Evolutionary conservation across 2,113 vertebrate species (phyloP).

Genomic region (Apeltes quadracus): DNA sequence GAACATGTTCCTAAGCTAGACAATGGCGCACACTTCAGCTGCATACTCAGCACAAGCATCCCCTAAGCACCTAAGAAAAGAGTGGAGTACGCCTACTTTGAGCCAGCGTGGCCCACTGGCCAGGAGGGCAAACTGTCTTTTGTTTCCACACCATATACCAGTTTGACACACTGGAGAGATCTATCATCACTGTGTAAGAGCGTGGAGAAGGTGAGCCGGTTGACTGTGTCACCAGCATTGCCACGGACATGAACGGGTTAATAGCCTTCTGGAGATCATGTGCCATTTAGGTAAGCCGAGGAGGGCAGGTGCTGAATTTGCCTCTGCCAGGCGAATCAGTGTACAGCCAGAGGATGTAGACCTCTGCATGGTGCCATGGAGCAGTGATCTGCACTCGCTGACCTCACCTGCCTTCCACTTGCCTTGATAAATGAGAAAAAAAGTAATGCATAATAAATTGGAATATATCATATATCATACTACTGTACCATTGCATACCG

Average conservation of each 20-base stretch:
- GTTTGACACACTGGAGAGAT: constrained; percentile 28
- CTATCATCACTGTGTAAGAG: constrained; percentile 11
- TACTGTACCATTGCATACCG: constrained; percentile 3
- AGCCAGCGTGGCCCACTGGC: constrained; percentile 44
- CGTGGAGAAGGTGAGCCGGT: constrained; percentile 29
- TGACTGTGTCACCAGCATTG: constrained; percentile 34
- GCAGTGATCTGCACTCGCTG: constrained; percentile 26
- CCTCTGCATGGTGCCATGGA: constrained; percentile 25
- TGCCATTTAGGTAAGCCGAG: constrained; percentile 45
- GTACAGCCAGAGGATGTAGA: constrained; percentile 36
- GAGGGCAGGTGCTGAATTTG: constrained; percentile 31
- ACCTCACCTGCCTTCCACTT: constrained; percentile 12
- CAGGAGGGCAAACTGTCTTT: constrained; percentile 22
- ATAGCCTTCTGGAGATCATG: constrained; percentile 52
- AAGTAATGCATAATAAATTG: constrained; percentile 29
- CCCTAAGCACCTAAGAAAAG: constrained; percentile 39
- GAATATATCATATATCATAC: constrained; percentile 27
- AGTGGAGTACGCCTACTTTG: constrained; percentile 50
- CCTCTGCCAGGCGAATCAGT: constrained; percentile 21
- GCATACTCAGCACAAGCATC: constrained; percentile 40
- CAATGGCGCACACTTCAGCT: constrained; percentile 29
- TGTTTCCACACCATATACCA: constrained; percentile 40
- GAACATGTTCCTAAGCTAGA: constrained; percentile 26
- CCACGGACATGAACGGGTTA: constrained; percentile 48
- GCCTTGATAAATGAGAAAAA: constrained; percentile 35